A percentile compares a stretch with the other conserved stretches of the same genome.
phyloP scores from a whole-genome alignment of 2,888 invertebrate genomes.

The Clepsis dumicolana region DNA sequence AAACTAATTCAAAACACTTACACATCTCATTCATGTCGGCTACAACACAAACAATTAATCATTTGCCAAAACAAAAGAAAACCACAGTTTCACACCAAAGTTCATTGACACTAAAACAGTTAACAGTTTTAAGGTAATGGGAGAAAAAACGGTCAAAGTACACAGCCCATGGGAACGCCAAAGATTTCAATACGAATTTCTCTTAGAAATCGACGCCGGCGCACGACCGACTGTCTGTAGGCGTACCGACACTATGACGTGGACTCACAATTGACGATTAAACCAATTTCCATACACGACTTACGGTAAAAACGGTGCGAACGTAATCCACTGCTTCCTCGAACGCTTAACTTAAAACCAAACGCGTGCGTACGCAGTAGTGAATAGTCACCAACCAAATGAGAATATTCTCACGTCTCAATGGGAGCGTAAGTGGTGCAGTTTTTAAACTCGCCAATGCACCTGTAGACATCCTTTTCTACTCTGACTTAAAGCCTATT shows the following conservation, averaged over 20 bases:
- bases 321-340: slow-evolving; percentile 67
- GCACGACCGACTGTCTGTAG: slow-evolving; percentile 79
- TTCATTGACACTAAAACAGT: slow-evolving; percentile 52
- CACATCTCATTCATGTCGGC: slow-evolving; percentile 77
- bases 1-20: slow-evolving; percentile 61
- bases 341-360: slow-evolving; percentile 46
- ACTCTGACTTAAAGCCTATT: slow-evolving; percentile 13
- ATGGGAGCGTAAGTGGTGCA: slow-evolving; percentile 26
- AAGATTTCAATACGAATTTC: slow-evolving; percentile 60
- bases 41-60: slow-evolving; percentile 43
- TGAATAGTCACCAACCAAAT: slow-evolving; percentile 54
- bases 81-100: slow-evolving; percentile 54
- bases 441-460: slow-evolving; percentile 18
- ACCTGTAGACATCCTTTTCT: neutral
- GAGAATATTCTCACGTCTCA: slow-evolving; percentile 46
- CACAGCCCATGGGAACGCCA: slow-evolving; percentile 60
- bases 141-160: slow-evolving; percentile 56
- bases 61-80: slow-evolving; percentile 46
- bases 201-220: slow-evolving; percentile 56
- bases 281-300: slow-evolving; percentile 59
- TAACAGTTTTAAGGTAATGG: slow-evolving; percentile 43
- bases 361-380: slow-evolving; percentile 50
- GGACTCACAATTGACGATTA: slow-evolving; percentile 73
- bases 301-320: slow-evolving; percentile 48
- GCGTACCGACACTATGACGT: slow-evolving; percentile 81